Conservation (phyloP, 2,113 vertebrate species). For the Anarrhichthys ocellatus region DNA sequence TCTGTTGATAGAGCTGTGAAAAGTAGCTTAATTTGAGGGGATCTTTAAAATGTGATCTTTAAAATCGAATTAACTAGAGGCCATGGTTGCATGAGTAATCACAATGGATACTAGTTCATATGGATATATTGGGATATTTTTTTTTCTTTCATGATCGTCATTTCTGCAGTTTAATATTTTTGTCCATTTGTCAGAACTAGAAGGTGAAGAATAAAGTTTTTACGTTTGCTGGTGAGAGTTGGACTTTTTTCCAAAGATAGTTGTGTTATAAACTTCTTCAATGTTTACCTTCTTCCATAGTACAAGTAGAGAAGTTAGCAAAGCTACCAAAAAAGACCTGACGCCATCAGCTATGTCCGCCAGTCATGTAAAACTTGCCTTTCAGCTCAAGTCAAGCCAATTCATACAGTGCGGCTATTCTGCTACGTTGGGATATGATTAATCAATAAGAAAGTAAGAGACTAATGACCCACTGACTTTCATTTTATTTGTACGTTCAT, state of each 20-base stretch:
- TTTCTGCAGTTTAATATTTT: not conserved
- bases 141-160: not conserved
- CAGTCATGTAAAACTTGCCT: not conserved
- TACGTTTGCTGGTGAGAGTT: not conserved
- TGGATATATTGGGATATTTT: not conserved
- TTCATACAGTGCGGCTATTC: not conserved
- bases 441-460: conserved; percentile 14
- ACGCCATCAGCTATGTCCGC: not conserved
- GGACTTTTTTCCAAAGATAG: not conserved
- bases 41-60: not conserved
- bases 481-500: not conserved
- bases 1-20: not conserved
- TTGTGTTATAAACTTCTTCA: not conserved
- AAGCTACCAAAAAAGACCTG: not conserved
- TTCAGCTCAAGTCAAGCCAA: not conserved
- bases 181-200: not conserved
- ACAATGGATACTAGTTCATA: not conserved
- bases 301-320: not conserved
- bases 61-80: not conserved
- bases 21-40: not conserved
- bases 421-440: not conserved
- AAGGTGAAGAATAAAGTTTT: not conserved
- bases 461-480: not conserved
- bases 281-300: not conserved
- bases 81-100: not conserved